phyloP scores from a whole-genome alignment of 2,888 invertebrate species.

The Melinopterus prodromus region DNA sequence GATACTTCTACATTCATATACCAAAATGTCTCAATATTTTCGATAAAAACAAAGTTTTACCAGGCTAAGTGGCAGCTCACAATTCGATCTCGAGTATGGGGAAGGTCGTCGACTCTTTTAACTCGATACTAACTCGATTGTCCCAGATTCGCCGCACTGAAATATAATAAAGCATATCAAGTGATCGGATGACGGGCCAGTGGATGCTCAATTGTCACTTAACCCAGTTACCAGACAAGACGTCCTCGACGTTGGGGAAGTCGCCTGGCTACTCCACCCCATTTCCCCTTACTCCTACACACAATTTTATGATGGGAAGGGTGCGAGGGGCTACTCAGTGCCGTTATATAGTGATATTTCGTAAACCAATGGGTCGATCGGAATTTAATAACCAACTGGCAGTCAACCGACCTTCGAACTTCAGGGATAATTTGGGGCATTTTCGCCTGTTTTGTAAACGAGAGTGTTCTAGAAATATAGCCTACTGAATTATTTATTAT shows the following conservation, averaged over 20 bases:
- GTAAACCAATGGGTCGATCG: constrained; percentile 18
- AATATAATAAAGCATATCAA: constrained; percentile 26
- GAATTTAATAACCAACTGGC: constrained; percentile 25
- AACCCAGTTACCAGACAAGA: constrained; percentile 27
- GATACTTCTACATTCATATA: not conserved
- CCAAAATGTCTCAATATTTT: constrained; percentile 6
- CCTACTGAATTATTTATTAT: not conserved
- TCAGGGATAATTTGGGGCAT: not conserved
- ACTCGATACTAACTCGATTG: not conserved
- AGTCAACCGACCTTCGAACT: not conserved
- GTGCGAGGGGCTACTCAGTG: not conserved
- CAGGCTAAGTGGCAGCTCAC: not conserved
- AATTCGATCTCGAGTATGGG: not conserved
- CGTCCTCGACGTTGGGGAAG: not conserved
- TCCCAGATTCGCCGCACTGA: not conserved
- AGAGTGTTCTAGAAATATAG: constrained; percentile 5
- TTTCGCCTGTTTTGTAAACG: not conserved
- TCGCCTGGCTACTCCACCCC: not conserved
- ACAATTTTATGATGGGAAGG: constrained; percentile 5
- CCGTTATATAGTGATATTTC: constrained; percentile 20
- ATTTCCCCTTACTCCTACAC: not conserved
- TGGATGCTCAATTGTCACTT: constrained; percentile 26
- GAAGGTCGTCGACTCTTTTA: not conserved
- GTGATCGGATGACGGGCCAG: constrained; percentile 13
- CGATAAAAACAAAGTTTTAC: not conserved